Conservation (phyloP, 2,888 invertebrate species). For the Galerucella pusilla region DNA sequence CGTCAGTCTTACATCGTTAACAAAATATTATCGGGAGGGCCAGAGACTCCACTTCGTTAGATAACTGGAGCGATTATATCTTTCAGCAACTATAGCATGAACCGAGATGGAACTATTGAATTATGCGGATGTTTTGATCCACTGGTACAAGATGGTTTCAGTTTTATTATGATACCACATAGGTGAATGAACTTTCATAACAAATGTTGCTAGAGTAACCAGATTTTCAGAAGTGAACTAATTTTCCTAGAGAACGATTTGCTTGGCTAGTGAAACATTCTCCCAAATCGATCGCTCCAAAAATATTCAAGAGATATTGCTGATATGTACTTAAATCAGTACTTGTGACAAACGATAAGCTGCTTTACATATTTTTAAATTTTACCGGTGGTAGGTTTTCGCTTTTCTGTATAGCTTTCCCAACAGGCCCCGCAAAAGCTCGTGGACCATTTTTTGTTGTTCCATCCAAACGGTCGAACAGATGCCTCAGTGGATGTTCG, state of each 20-base stretch:
- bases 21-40: too few relatives aligned
- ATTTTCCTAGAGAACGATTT: too few relatives aligned
- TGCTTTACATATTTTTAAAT: too few relatives aligned
- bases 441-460: slow-evolving; percentile 6
- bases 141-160: slow-evolving; percentile 6
- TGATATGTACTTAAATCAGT: too few relatives aligned
- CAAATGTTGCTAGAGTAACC: not conserved
- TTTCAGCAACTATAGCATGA: not conserved
- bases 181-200: not conserved
- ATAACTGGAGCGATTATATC: slow-evolving; percentile 1
- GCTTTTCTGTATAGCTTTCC: not conserved
- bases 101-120: not conserved
- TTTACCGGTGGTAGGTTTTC: too few relatives aligned
- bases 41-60: too few relatives aligned
- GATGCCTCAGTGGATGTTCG: too few relatives aligned
- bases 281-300: not conserved
- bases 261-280: not conserved
- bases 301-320: too few relatives aligned
- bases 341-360: too few relatives aligned
- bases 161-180: not conserved
- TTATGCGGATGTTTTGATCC: not conserved
- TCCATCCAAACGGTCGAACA: not conserved
- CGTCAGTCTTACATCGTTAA: too few relatives aligned
- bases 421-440: not conserved
- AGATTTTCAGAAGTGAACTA: not conserved